Base-by-base conservation (phyloP, 2,113 vertebrate genomes). In the Amphilophus citrinellus region DNA sequence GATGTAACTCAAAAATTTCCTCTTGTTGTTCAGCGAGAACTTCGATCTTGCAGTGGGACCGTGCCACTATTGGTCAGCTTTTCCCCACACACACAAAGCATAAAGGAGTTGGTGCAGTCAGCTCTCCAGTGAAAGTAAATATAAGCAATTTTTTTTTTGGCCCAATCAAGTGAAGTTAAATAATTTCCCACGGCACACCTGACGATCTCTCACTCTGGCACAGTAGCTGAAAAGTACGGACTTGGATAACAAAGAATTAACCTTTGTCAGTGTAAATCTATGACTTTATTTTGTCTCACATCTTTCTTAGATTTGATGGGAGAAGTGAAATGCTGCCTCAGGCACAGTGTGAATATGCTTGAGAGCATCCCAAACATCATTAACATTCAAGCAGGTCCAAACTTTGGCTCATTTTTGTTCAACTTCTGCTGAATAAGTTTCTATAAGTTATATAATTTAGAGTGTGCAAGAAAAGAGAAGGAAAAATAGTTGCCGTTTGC, bases 1-100 rank as follows among this genome's bases (percentile, higher is more conserved):
- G 79, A 88, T 30, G 56, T 37, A 17, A 87, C 14, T 11, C 5
- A 6, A 84, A 68, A 77, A 1, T 76, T 71, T 17, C 85, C 35
- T 35, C 35, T 7, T 7, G 35, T 35, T 35, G 35, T 35, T 35
- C 35, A 35, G 35, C 1, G 35, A 35, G 35, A 35, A 7, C 35
- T 35, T 35, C 35, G 6, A 7, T 7, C 1, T 7, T 35, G 35
- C 35, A 35, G 6, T 35, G 44, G 5, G 14, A 15, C 11, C 44
- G 3, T 17, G 47, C 6, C 47, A 18, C 15, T 18, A 3, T 11
- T 11, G 42, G 42, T 5, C 4, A 47, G 44, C 6, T 53, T 66
- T 3, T 24, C 22, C 17, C 22, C 1, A 22, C 10, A 0, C 3
- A 68, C 22, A 2, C 1, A 2, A 68, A 68, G 42, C 39, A 68